Evolutionary conservation across 2,888 invertebrate genomes (phyloP), one percentile per base, ranked within the genome.

Genomic region (Scaptomyza flava): DNA sequence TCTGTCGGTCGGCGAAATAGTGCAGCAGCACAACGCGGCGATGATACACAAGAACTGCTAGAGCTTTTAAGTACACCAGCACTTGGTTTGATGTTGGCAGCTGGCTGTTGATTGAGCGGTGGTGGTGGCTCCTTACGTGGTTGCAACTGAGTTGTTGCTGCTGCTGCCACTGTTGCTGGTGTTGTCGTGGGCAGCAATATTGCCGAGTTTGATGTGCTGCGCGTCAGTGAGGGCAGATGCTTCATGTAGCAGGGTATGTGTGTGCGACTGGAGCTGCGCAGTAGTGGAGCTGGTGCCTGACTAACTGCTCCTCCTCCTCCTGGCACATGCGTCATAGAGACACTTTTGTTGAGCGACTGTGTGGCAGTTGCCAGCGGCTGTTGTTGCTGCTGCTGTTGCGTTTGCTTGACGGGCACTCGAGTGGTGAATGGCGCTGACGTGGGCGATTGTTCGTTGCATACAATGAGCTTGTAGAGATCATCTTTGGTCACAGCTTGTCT

Each of bases 161-260:
- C 5, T 30, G 60, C n/a, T 3, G 50, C 20, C 11, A 47, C 11
- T 41, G 42, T n/a, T 9, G 54, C 12, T 17, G 43, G 4, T 50
- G 57, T 33, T 46, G 36, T 65, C 31, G 63, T 57, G 4, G 59
- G 80, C 70, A 89, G 63, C 34, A 91, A 58, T 50, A 92, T 90
- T 3, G 92, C 91, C 60, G 91, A 90, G 61, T 92, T 92, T 34
- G 92, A 92, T 6, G 87, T 90, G 71, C 92, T 92, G 38, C 92
- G 91, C 65, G 85, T 91, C 3, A 92, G 75, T 12, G 90, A 82
- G 0, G 91, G 90, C 64, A 91, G 63, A 68, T 91, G 90, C 66
- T 90, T 91, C 89, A 90, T 91, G 67, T 91, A 91, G 79, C 90
- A 90, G 8, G 92, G 92, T 80, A 92, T 92, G 69, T 91, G 91